Evolutionary conservation across 2,113 vertebrate genomes (phyloP).

Genomic region (Pluvialis apricaria): DNA sequence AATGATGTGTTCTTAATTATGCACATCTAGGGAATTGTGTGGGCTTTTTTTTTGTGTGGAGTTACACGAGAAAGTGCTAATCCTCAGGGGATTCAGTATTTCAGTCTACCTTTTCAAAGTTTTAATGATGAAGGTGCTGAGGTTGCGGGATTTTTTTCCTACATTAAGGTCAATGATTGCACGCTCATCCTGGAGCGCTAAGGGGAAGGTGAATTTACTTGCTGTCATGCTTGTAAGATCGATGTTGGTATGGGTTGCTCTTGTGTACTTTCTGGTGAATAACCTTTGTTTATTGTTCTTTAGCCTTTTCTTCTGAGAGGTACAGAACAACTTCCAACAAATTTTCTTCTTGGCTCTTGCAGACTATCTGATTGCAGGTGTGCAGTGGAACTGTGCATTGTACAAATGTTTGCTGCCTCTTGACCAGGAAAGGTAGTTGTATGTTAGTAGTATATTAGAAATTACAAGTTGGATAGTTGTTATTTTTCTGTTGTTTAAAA

Average conservation of each 20-base stretch:
- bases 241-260: not conserved
- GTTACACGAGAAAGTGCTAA: not conserved
- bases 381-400: not conserved
- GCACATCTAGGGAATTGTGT: not conserved
- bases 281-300: constrained; percentile 46
- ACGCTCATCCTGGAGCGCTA: not conserved
- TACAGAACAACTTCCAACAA: not conserved
- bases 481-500: not conserved
- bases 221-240: not conserved
- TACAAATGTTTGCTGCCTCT: not conserved
- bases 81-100: not conserved
- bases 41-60: not conserved
- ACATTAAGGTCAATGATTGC: not conserved
- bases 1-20: not conserved
- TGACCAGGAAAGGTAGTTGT: not conserved
- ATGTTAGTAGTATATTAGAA: not conserved
- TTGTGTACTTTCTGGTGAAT: not conserved
- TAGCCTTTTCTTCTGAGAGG: not conserved
- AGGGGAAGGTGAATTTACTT: not conserved
- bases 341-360: constrained; percentile 1
- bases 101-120: not conserved
- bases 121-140: not conserved
- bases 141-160: not conserved
- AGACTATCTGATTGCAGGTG: not conserved
- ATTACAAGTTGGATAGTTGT: not conserved